These are phyloP conservation scores for Glyptemys insculpta DNA, from an alignment of 2,797 vertebrate species.

Conservation along the genomic window DNA sequence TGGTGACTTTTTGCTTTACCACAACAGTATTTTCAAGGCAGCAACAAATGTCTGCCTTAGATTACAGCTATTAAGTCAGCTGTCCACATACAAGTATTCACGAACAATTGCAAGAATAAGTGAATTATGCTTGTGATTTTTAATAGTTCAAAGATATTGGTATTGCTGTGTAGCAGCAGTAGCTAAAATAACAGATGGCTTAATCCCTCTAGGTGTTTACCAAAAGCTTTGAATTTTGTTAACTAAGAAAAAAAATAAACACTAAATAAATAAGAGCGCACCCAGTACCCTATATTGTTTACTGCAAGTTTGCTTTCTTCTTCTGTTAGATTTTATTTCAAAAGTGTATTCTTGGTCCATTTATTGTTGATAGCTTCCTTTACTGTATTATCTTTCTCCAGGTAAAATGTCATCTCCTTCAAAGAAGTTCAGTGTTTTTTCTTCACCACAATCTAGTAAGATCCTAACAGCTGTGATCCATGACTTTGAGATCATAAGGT, in stretches of 20 bases:
- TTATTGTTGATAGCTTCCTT: conserved; percentile 23
- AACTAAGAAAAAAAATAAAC: not conserved
- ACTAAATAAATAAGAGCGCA: not conserved
- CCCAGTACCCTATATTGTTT: not conserved
- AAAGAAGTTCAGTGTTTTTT: conserved; percentile 58
- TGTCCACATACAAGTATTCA: rapidly evolving
- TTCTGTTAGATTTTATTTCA: conserved; percentile 28
- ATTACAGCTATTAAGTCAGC: not conserved
- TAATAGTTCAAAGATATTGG: not conserved
- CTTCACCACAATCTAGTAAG: conserved; percentile 44
- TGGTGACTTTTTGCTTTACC: not conserved
- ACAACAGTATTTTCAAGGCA: not conserved
- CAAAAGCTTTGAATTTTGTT: not conserved
- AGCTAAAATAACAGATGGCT: not conserved
- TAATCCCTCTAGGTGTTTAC: not conserved
- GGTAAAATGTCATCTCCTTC: conserved; percentile 61
- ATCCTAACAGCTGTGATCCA: conserved; percentile 64
- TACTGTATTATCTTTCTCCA: conserved; percentile 27
- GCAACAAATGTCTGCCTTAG: not conserved
- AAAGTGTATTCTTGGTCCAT: not conserved
- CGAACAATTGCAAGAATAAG: not conserved
- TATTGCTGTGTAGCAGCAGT: rapidly evolving
- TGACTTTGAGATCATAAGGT: conserved; percentile 70
- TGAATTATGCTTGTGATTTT: not conserved
- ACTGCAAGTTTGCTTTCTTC: not conserved